These are phyloP conservation scores for Pluvialis apricaria DNA, from an alignment of 2,113 vertebrate species.

Conservation along the genomic window DNA sequence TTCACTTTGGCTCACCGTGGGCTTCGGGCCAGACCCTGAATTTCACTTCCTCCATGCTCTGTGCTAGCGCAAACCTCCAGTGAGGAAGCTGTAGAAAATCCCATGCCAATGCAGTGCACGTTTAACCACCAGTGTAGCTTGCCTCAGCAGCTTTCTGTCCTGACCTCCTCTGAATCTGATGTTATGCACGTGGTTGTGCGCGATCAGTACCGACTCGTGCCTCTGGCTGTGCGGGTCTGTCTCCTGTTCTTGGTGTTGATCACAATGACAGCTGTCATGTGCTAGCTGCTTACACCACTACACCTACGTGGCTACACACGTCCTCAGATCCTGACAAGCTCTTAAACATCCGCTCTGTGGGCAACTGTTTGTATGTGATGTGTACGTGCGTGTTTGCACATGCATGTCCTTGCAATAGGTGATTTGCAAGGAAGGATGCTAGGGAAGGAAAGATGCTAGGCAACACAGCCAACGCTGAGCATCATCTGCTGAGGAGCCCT, in stretches of 20 bases:
- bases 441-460: background rate
- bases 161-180: background rate
- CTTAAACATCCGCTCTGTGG: background rate
- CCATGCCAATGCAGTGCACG: rapidly evolving
- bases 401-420: background rate
- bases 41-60: background rate
- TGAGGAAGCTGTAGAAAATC: background rate
- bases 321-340: background rate
- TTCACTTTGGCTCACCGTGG: background rate
- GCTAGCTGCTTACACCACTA: background rate
- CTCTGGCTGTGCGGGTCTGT: background rate
- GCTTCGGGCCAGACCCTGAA: background rate
- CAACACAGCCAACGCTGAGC: background rate
- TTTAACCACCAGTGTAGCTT: background rate
- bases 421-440: background rate
- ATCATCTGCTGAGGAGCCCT: background rate
- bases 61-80: too few relatives aligned
- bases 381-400: background rate
- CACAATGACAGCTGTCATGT: background rate
- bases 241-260: background rate
- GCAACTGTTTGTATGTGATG: background rate
- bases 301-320: background rate
- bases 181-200: background rate
- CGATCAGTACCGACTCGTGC: rapidly evolving
- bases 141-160: background rate